Conservation (phyloP, 1,140 invertebrate genomes). For the Drosophila pseudoananassae region DNA sequence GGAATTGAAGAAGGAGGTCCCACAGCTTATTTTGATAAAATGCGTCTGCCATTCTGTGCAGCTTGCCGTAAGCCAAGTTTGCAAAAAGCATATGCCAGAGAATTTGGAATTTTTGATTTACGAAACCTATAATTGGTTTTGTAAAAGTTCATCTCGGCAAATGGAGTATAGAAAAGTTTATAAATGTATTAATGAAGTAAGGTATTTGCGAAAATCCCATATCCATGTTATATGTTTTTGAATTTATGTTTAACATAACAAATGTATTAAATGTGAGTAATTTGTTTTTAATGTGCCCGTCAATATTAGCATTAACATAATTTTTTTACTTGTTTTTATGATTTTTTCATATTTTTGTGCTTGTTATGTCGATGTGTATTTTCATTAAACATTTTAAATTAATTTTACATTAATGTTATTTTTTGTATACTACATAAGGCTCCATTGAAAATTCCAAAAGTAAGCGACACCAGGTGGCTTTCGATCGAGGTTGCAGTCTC, state of each 20-base stretch:
- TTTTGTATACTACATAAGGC: neutral
- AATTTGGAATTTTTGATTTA: slow-evolving; percentile 76
- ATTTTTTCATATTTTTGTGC: neutral
- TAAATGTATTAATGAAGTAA: slow-evolving; percentile 11
- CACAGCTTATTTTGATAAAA: neutral
- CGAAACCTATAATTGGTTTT: neutral
- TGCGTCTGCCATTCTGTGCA: slow-evolving; percentile 59
- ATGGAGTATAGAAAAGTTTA: slow-evolving; percentile 10
- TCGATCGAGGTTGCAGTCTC: neutral
- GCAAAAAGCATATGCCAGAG: slow-evolving; percentile 50
- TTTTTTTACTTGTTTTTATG: too few species aligned
- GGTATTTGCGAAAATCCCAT: slow-evolving; percentile 8
- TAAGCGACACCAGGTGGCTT: neutral
- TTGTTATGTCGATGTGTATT: neutral
- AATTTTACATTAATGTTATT: neutral
- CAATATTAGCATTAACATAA: too few species aligned
- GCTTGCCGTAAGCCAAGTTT: slow-evolving; percentile 64
- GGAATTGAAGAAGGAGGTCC: neutral
- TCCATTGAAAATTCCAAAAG: neutral
- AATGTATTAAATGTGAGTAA: too few species aligned
- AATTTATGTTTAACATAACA: neutral
- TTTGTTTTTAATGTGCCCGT: too few species aligned
- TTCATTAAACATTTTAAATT: neutral
- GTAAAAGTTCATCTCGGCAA: neutral
- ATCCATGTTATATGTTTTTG: slow-evolving; percentile 1